A percentile compares a stretch with the other conserved stretches of the same genome.
phyloP scores from a whole-genome alignment of 2,797 vertebrate species.

The Smutsia temminckii region DNA sequence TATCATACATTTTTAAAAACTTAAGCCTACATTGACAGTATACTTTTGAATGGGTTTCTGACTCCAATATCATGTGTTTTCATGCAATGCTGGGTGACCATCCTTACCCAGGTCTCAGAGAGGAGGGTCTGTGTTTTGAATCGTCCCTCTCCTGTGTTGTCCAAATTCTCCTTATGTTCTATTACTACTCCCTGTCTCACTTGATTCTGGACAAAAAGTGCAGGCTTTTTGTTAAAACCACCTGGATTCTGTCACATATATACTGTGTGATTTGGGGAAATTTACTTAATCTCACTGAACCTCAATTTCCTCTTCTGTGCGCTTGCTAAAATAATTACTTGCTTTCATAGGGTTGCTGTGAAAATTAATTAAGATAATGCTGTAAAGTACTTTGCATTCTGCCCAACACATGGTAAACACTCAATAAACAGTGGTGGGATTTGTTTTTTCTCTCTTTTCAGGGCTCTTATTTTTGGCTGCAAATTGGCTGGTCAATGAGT shows the following conservation, averaged over 20 bases:
- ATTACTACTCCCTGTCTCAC: neutral
- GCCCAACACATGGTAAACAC: neutral
- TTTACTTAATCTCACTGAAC: neutral
- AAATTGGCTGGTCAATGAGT: slow-evolving; percentile 9
- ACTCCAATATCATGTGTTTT: neutral
- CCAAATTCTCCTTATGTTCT: neutral
- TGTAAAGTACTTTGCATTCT: slow-evolving; percentile 2
- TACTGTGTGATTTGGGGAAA: neutral
- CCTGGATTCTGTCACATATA: neutral
- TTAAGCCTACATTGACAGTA: neutral
- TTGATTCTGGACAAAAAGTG: neutral
- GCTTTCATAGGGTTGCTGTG: neutral
- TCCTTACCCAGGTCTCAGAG: neutral
- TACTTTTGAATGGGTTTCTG: neutral
- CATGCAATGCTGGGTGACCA: neutral
- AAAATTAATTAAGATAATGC: slow-evolving; percentile 14
- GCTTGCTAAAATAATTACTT: neutral
- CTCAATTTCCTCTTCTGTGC: neutral
- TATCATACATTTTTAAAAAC: neutral
- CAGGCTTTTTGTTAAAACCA: neutral
- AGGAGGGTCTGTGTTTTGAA: neutral
- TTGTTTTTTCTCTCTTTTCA: neutral
- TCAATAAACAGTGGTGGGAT: neutral
- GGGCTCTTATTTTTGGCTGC: slow-evolving; percentile 3
- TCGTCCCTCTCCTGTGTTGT: neutral